phyloP scores from a whole-genome alignment of 2,888 invertebrate species.

The Tuberolachnus salignus region DNA sequence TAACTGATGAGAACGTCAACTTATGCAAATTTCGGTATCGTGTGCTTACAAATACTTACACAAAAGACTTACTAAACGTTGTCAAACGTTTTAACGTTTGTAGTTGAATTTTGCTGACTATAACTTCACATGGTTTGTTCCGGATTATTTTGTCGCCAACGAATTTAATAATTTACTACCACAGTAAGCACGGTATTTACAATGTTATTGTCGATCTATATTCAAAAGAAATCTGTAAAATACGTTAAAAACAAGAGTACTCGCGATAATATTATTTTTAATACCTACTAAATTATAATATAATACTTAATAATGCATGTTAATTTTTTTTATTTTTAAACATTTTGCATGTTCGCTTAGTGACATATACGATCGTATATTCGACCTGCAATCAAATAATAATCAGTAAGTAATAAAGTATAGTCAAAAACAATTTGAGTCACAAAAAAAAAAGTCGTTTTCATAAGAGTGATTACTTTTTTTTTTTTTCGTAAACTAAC shows the following conservation, averaged over 20 bases:
- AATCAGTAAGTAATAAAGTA: conserved; percentile 38
- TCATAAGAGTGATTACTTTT: no score
- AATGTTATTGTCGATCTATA: no score
- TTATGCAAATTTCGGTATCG: no score
- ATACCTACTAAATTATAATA: not conserved
- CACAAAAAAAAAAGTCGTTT: not conserved
- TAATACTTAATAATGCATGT: conserved; percentile 20
- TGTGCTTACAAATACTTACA: no score
- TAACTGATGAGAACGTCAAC: no score
- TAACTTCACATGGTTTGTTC: not conserved
- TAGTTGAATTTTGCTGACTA: not conserved
- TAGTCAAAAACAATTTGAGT: not conserved
- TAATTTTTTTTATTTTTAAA: conserved; percentile 27
- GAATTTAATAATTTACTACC: no score
- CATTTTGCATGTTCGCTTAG: conserved; percentile 45
- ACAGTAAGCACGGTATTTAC: no score
- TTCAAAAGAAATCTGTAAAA: no score
- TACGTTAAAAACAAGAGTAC: conserved; percentile 34
- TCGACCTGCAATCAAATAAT: conserved; percentile 26
- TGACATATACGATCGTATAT: conserved; percentile 41
- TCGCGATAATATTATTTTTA: conserved; percentile 3
- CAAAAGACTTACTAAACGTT: no score
- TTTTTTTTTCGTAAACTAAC: no score
- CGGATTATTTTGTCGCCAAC: no score
- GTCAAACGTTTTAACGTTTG: no score